Percentiles rank a stretch among this genome's conserved stretches.
phyloP scores from a whole-genome alignment of 2,113 vertebrate genomes.

The Myrmecobius fasciatus region DNA sequence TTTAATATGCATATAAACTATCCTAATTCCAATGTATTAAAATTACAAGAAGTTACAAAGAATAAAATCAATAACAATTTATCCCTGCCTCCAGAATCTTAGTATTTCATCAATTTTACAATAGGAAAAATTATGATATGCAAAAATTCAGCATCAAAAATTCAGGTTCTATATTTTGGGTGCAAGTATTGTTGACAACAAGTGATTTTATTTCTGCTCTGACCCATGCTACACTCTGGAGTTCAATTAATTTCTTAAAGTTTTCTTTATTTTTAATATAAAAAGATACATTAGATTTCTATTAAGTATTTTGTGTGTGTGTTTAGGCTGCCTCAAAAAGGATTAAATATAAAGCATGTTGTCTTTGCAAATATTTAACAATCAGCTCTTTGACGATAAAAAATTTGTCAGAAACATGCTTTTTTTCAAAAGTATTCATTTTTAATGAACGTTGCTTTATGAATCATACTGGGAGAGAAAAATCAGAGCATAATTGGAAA shows the following conservation, averaged over 20 bases:
- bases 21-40: background rate
- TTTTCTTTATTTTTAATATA: background rate
- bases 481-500: too few species aligned
- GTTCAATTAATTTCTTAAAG: background rate
- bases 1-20: background rate
- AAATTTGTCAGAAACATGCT: too few species aligned
- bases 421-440: too few species aligned
- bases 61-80: background rate
- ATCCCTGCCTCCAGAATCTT: background rate
- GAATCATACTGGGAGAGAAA: too few species aligned
- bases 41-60: background rate
- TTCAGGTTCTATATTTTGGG: background rate
- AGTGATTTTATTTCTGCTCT: background rate
- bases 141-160: background rate
- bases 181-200: background rate
- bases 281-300: too few species aligned
- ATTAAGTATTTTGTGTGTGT: too few species aligned
- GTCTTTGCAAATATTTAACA: too few species aligned
- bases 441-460: too few species aligned
- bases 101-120: background rate
- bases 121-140: background rate
- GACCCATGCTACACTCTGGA: background rate
- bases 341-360: too few species aligned
- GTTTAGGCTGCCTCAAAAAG: too few species aligned
- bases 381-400: too few species aligned